Base-by-base conservation (phyloP, 2,113 vertebrate genomes). In the Sakesphorus luctuosus region DNA sequence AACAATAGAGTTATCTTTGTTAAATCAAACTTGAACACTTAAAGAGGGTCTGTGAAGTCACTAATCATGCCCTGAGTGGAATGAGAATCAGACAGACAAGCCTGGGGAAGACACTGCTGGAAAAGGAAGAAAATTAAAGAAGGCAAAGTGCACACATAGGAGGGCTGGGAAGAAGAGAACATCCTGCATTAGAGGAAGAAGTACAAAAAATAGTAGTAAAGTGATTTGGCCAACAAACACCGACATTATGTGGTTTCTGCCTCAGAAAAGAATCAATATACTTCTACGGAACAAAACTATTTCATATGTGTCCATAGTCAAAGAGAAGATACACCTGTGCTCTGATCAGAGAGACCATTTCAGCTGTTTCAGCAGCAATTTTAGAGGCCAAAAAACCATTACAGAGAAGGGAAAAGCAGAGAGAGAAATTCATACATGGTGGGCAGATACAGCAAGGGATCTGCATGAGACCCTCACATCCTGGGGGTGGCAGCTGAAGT, bases 1-100 rank as follows among this genome's bases (percentile, higher is more conserved):
- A 71, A 14, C 10, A 40, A 26, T 8, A 53, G 9, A 0, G 0
- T 36, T 71, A 12, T 28, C 43, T 77, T n/a, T 3, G 2, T 52
- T 61, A 50, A 59, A 85, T 28, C 8, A 69, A 84, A 71, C 13
- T 26, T 58, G 36, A 80, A 43, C 4, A 16, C 4, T 72, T 76
- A 10, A 18, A 88, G 31, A 33, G 19, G 7, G 18, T 49, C 26
- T 71, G 18, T 66, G 75, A 63, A 69, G 11, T 63, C 26, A 53
- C 13, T 69, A 52, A 62, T 71, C 28, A 21, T 18, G 7, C 24
- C 50, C 46, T 28, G 33, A 49, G 25, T 26, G 16, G 36, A 88
- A 49, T 18, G 24, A 74, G 61, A 77, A 50, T 47, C 35, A 49
- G 56, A 66, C 56, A 86, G n/a, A 55, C 17, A 87, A 81, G 89